phyloP scores from a whole-genome alignment of 2,888 invertebrate species.

The Elgonia sp. region DNA sequence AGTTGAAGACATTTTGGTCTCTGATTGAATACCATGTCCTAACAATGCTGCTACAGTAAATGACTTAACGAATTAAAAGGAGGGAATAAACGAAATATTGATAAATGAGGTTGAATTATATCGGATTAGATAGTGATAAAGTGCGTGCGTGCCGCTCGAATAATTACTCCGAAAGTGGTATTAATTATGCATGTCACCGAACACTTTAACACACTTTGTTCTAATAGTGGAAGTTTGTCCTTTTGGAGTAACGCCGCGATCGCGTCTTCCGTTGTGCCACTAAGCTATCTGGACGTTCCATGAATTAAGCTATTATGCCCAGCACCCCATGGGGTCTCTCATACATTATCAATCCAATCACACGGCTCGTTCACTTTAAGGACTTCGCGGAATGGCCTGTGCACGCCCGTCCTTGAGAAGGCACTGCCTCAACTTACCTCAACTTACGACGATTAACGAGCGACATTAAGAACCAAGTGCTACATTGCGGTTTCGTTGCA shows the following conservation, averaged over 20 bases:
- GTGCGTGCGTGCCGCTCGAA: neutral
- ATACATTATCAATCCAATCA: conserved; percentile 82
- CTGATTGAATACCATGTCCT: too few relatives aligned
- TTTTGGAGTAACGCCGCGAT: conserved; percentile 35
- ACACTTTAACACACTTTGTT: conserved; percentile 52
- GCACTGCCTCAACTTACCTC: conserved; percentile 58
- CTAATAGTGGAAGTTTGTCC: conserved; percentile 9
- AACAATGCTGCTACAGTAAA: too few relatives aligned
- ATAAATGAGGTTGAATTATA: conserved; percentile 7
- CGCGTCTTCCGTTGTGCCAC: conserved; percentile 62
- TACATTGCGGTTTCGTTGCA: conserved; percentile 73
- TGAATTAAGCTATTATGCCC: conserved; percentile 83
- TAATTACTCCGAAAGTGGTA: conserved; percentile 44
- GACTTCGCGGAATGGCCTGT: conserved; percentile 76
- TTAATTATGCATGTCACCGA: conserved; percentile 35
- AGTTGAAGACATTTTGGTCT: too few relatives aligned
- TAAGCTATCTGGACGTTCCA: conserved; percentile 72
- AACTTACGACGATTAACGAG: conserved; percentile 77
- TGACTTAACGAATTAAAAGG: neutral
- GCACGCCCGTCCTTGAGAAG: conserved; percentile 77
- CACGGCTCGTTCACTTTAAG: conserved; percentile 80
- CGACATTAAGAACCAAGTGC: conserved; percentile 75
- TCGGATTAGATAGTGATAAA: conserved; percentile 38
- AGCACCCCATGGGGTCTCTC: conserved; percentile 78
- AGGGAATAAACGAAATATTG: conserved; percentile 6